Percentiles rank a stretch among this genome's conserved stretches.
Evolutionary conservation across 2,113 vertebrate species (phyloP).

Genomic region (Ptychochromis oligacanthus): DNA sequence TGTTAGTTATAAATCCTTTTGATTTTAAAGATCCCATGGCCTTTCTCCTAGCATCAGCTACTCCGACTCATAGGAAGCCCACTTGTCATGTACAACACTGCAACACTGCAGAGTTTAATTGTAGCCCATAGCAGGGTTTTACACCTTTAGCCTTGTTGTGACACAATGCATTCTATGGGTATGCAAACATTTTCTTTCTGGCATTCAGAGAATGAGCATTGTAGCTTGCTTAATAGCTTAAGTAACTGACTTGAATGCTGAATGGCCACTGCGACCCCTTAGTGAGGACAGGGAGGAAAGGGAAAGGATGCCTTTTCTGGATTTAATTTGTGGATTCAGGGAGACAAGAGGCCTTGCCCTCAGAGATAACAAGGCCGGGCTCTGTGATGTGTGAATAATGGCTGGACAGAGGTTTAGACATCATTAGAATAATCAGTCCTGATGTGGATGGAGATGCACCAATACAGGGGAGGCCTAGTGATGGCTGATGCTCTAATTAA

Average conservation of each 20-base stretch:
- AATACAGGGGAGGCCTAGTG: constrained; percentile 31
- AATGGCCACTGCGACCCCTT: constrained; percentile 27
- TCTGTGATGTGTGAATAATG: constrained; percentile 66
- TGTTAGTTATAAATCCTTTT: too few relatives aligned
- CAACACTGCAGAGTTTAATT: background rate
- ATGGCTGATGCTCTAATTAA: constrained; percentile 48
- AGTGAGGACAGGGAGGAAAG: constrained; percentile 13
- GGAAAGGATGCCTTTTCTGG: constrained; percentile 2
- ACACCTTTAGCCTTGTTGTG: background rate
- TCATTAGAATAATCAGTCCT: constrained; percentile 70
- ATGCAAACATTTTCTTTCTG: constrained; percentile 29
- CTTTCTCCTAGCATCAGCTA: too few relatives aligned
- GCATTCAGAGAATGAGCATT: background rate
- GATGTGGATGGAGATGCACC: constrained; percentile 51
- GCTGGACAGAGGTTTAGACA: constrained; percentile 60
- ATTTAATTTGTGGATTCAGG: constrained; percentile 61
- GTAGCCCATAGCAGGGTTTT: background rate
- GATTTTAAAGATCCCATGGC: too few relatives aligned
- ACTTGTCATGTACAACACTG: background rate
- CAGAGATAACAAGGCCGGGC: constrained; percentile 52
- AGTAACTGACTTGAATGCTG: constrained; percentile 34
- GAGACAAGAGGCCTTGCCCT: constrained; percentile 49
- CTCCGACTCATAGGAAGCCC: background rate
- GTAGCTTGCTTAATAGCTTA: constrained; percentile 20
- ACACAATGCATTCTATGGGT: background rate